Percentiles rank a stretch among this genome's conserved stretches.
Conservation (phyloP, 2,113 vertebrate genomes). For the Alouatta palliata region DNA sequence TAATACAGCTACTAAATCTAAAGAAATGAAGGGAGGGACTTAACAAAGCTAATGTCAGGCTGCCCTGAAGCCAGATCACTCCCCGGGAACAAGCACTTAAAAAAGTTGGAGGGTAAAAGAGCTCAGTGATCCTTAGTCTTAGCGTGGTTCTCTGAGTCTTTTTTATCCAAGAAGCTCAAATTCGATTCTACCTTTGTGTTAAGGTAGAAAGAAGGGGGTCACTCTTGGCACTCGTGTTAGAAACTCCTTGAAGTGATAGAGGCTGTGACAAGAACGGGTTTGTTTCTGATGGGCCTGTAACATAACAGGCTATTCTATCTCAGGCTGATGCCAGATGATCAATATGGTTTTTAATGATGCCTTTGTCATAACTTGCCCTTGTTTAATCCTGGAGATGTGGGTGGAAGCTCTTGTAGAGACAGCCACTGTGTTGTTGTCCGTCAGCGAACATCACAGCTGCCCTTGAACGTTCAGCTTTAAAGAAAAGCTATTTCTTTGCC, state of each 20-base stretch:
- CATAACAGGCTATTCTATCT: rapidly evolving
- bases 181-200: not conserved
- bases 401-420: rapidly evolving
- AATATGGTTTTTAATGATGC: rapidly evolving
- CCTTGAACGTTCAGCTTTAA: not conserved
- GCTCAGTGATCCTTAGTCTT: rapidly evolving
- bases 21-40: not conserved
- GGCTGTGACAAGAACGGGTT: no score
- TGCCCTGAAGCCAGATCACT: not conserved
- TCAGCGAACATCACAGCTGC: not conserved
- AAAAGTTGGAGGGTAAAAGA: rapidly evolving
- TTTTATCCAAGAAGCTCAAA: not conserved
- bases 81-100: not conserved
- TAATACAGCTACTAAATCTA: not conserved
- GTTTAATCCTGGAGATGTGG: not conserved
- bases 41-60: no score
- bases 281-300: rapidly evolving
- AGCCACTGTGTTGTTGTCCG: rapidly evolving
- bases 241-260: not conserved
- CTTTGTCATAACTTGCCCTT: rapidly evolving
- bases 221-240: no score
- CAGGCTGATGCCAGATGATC: rapidly evolving
- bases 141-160: not conserved
- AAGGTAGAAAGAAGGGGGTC: not conserved
- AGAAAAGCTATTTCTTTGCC: not conserved